Percentiles rank a stretch among this genome's conserved stretches.
Evolutionary conservation across 2,113 vertebrate genomes (phyloP).

Genomic region (Seriola quinqueradiata): DNA sequence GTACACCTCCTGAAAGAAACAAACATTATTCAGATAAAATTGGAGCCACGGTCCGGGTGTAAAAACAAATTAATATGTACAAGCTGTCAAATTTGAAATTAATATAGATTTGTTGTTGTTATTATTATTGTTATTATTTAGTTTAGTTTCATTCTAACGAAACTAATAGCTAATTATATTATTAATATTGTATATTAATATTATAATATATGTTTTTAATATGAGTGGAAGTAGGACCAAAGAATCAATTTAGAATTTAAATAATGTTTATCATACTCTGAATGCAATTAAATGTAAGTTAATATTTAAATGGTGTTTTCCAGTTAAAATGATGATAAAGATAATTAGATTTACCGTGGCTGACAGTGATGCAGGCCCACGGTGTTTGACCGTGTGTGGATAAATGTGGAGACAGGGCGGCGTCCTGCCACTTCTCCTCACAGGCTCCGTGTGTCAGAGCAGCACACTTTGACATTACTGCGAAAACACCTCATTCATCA

Average conservation of each 20-base stretch:
- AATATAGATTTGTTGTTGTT: background rate
- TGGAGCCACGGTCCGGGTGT: background rate
- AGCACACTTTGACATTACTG: slow-evolving; percentile 77
- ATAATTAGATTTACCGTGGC: slow-evolving; percentile 40
- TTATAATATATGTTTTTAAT: background rate
- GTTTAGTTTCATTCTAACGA: background rate
- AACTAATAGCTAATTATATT: background rate
- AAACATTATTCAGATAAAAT: slow-evolving; percentile 50
- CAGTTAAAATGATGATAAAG: background rate
- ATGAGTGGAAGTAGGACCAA: background rate
- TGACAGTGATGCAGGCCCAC: slow-evolving; percentile 23
- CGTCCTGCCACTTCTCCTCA: slow-evolving; percentile 79
- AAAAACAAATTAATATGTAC: background rate
- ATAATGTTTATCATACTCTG: background rate
- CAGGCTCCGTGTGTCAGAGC: slow-evolving; percentile 76
- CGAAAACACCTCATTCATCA: slow-evolving; percentile 85
- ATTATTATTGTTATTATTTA: background rate
- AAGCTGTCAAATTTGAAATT: no score
- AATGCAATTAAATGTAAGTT: background rate
- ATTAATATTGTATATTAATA: background rate
- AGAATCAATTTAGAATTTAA: background rate
- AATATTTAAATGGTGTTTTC: background rate
- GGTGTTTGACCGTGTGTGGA: slow-evolving; percentile 57
- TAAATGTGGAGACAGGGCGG: slow-evolving; percentile 80
- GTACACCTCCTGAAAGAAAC: slow-evolving; percentile 57